Conservation (phyloP, 2,113 vertebrate genomes). For the Clarias macrocephalus region DNA sequence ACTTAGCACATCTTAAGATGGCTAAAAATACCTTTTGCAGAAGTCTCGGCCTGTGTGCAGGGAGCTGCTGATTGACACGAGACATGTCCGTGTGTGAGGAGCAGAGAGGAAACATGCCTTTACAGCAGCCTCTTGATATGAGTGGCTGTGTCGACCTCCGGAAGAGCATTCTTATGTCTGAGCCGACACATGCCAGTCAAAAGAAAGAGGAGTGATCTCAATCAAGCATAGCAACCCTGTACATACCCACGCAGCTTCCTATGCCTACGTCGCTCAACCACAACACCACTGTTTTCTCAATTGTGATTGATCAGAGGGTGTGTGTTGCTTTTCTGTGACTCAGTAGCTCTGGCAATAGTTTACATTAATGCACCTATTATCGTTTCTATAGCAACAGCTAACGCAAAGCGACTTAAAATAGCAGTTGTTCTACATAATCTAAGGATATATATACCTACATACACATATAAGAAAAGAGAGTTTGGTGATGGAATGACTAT, state of each 20-base stretch:
- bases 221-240: conserved; percentile 41
- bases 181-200: conserved; percentile 49
- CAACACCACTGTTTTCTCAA: background rate
- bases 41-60: background rate
- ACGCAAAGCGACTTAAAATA: background rate
- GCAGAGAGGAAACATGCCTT: conserved; percentile 44
- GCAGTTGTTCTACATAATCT: background rate
- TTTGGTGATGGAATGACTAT: background rate
- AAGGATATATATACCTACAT: background rate
- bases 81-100: conserved; percentile 36
- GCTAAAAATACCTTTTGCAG: conserved; percentile 26
- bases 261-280: background rate
- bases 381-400: background rate
- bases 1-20: conserved; percentile 36
- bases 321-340: background rate
- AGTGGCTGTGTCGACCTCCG: conserved; percentile 33
- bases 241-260: conserved; percentile 14
- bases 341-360: background rate
- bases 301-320: background rate
- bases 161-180: conserved; percentile 31
- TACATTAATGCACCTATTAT: background rate
- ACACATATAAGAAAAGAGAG: background rate
- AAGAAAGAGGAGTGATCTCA: conserved; percentile 32
- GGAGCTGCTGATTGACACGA: conserved; percentile 45
- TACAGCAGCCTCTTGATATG: conserved; percentile 26